Conservation (phyloP, 2,797 vertebrate species). For the Lindbergichthys nudifrons region DNA sequence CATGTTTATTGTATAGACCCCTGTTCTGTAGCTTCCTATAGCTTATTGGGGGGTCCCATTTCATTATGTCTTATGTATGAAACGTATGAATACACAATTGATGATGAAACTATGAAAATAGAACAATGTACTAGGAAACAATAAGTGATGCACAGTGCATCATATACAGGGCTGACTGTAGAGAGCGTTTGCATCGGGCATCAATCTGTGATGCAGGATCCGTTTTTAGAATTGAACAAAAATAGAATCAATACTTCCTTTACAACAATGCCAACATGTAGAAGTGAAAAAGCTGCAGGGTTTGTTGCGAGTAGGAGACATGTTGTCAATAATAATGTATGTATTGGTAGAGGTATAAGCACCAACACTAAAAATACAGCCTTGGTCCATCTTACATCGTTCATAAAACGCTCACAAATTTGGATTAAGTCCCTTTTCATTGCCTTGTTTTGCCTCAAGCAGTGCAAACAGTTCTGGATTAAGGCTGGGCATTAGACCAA, state of each 20-base stretch:
- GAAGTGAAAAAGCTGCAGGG: conserved; percentile 26
- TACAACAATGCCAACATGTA: background rate
- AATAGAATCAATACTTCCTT: conserved; percentile 3
- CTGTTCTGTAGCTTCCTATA: too few species aligned
- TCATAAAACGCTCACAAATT: background rate
- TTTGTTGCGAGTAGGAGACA: conserved; percentile 8
- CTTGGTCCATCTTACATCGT: background rate
- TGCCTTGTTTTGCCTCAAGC: background rate
- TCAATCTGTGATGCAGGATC: conserved; percentile 5
- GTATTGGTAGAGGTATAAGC: background rate
- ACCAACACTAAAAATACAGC: background rate
- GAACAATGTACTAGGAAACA: background rate
- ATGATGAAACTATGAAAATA: too few species aligned
- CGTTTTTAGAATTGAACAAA: conserved; percentile 1
- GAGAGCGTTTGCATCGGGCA: background rate
- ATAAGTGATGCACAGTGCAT: background rate
- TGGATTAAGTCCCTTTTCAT: background rate
- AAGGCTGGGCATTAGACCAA: too few species aligned
- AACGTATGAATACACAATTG: too few species aligned
- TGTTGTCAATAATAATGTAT: background rate
- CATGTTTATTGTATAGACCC: too few species aligned
- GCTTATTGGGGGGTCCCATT: too few species aligned
- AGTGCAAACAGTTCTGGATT: conserved; percentile 14
- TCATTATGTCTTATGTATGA: too few species aligned
- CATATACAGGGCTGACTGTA: background rate